phyloP scores from a whole-genome alignment of 2,888 invertebrate genomes.

The Lithophane ornitopus region DNA sequence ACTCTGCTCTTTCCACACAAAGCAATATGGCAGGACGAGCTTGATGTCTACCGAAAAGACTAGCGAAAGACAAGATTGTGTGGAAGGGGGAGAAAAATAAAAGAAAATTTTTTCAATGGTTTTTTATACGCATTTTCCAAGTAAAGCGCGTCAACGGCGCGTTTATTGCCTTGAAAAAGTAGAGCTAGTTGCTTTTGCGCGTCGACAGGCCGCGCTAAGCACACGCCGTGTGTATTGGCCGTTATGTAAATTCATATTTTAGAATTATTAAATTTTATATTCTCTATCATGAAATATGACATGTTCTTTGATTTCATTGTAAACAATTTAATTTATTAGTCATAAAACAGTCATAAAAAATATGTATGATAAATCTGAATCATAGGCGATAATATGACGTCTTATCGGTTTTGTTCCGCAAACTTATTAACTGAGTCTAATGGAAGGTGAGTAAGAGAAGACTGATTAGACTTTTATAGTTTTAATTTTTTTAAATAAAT shows the following conservation, averaged over 20 bases:
- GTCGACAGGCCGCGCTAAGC: not conserved
- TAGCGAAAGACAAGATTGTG: too few relatives aligned
- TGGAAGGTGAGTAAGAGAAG: not conserved
- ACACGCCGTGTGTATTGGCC: not conserved
- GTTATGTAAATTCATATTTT: not conserved
- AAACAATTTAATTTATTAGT: too few relatives aligned
- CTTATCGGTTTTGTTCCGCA: constrained; percentile 16
- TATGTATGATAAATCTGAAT: not conserved
- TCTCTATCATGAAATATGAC: not conserved
- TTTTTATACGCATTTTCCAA: not conserved
- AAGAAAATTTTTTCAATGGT: too few relatives aligned
- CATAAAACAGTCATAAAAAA: too few relatives aligned
- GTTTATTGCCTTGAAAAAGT: not conserved
- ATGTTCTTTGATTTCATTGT: constrained; percentile 2
- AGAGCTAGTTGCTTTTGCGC: not conserved
- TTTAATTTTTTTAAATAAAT: not conserved
- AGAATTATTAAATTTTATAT: not conserved
- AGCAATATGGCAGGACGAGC: too few relatives aligned
- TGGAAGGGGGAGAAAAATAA: too few relatives aligned
- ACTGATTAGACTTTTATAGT: not conserved
- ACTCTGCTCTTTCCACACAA: too few relatives aligned
- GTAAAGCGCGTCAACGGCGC: not conserved
- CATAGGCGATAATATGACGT: constrained; percentile 1
- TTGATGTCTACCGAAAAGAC: too few relatives aligned
- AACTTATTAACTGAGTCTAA: constrained; percentile 9